phyloP scores from a whole-genome alignment of 64 coral and sea anemone species.

The Dendrophyllia cribrosa region DNA sequence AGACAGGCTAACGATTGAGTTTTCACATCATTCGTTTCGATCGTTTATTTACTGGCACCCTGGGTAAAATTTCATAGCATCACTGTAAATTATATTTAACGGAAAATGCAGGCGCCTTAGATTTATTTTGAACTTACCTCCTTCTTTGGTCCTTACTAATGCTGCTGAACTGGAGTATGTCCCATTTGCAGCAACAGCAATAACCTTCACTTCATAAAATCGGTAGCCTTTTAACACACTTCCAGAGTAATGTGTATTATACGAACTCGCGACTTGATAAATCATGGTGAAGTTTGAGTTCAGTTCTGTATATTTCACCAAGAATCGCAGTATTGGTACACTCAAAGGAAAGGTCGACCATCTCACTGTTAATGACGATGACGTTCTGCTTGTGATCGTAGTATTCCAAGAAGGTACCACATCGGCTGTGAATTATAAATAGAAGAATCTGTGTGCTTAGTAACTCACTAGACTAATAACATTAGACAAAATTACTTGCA shows the following conservation, averaged over 20 bases:
- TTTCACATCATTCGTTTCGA: too few species aligned
- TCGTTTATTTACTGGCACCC: too few species aligned
- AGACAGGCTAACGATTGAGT: too few species aligned
- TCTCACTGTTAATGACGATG: background rate
- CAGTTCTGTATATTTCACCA: background rate
- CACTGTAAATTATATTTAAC: too few species aligned
- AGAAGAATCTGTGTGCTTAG: background rate
- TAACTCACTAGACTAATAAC: too few species aligned
- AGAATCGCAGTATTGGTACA: background rate
- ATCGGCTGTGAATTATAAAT: background rate
- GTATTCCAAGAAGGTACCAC: background rate
- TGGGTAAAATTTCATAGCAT: too few species aligned
- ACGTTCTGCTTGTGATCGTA: background rate
- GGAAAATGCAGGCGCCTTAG: too few species aligned
- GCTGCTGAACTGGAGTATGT: background rate
- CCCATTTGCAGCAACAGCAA: conserved; percentile 8
- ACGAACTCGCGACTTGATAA: background rate
- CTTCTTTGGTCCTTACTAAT: background rate
- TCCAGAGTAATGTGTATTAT: conserved; percentile 7
- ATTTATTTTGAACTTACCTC: background rate
- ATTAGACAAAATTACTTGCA: too few species aligned
- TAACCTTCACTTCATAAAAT: background rate
- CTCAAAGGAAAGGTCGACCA: background rate
- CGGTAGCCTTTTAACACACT: background rate
- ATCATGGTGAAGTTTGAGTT: background rate